These are phyloP conservation scores for Engraulis encrasicolus DNA, from an alignment of 2,113 vertebrate genomes.

Conservation along the genomic window DNA sequence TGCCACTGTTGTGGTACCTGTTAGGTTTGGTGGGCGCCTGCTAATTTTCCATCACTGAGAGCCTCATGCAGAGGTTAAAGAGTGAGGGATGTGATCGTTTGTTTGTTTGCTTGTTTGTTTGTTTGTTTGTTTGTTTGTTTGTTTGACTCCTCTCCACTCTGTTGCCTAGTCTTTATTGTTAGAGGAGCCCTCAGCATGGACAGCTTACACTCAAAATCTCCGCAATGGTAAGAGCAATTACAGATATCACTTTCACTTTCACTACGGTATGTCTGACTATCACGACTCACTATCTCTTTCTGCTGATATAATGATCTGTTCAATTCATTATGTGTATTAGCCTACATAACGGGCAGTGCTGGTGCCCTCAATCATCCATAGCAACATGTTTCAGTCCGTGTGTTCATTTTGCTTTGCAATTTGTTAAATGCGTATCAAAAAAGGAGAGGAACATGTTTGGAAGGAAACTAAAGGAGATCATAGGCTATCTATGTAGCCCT, in stretches of 20 bases:
- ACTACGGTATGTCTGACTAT: neutral
- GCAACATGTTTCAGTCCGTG: neutral
- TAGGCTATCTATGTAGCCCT: neutral
- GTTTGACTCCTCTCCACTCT: neutral
- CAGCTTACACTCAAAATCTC: neutral
- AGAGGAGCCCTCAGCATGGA: conserved; percentile 5
- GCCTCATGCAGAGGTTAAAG: conserved; percentile 23
- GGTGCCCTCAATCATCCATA: neutral
- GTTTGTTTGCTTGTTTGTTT: conserved; percentile 41
- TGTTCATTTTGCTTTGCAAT: neutral
- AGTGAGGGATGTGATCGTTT: conserved; percentile 45
- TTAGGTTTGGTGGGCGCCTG: neutral
- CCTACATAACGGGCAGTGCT: neutral
- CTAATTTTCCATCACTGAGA: conserved; percentile 12
- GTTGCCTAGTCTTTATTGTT: neutral
- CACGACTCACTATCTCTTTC: neutral
- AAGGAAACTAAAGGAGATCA: neutral
- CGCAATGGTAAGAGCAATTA: neutral
- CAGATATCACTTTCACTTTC: neutral
- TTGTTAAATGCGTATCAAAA: neutral
- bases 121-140: conserved; percentile 42
- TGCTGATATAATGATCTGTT: neutral
- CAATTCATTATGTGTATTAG: neutral
- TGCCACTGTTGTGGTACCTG: conserved; percentile 22
- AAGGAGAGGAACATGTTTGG: neutral